Evolutionary conservation across 2,888 invertebrate species (phyloP).

Genomic region (Frankliniella intonsa): DNA sequence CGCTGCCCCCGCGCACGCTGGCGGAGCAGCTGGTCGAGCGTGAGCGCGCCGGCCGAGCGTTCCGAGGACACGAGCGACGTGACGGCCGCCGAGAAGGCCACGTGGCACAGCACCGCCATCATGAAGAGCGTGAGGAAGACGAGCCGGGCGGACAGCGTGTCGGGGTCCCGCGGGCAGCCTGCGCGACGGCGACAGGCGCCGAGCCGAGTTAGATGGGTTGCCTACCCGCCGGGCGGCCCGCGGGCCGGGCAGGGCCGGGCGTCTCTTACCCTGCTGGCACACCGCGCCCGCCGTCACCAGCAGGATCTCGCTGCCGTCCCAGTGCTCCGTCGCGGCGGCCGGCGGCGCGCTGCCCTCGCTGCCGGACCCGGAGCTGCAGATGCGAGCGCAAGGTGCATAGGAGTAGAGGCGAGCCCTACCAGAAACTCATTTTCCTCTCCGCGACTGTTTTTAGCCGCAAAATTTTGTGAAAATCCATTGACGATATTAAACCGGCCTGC

Average conservation of each 20-base stretch:
- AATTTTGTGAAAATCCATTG: no score
- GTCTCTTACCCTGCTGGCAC: slow-evolving; percentile 35
- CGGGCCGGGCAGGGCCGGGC: not conserved
- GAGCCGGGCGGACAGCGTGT: slow-evolving; percentile 35
- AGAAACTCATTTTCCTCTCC: no score
- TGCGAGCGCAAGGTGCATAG: no score
- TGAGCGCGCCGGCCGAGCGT: not conserved
- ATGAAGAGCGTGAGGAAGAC: slow-evolving; percentile 35
- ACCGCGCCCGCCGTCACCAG: slow-evolving; percentile 36
- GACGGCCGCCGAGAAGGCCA: slow-evolving; percentile 36
- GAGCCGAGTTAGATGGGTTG: not conserved
- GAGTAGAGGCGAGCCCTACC: no score
- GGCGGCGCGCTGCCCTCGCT: no score
- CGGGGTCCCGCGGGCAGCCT: slow-evolving; percentile 34
- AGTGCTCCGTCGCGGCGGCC: slow-evolving; percentile 24
- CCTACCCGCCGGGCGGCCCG: not conserved
- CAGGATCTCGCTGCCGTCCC: slow-evolving; percentile 37
- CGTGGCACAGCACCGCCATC: slow-evolving; percentile 35
- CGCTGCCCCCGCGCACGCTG: no score
- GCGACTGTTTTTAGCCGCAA: no score
- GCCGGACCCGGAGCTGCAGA: no score
- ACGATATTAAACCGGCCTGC: no score
- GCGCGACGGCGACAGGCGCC: slow-evolving; percentile 26
- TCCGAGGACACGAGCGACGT: slow-evolving; percentile 35
- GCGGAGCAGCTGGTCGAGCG: not conserved